These are phyloP conservation scores for Ophiodon elongatus DNA, from an alignment of 2,113 vertebrate genomes.

Conservation along the genomic window DNA sequence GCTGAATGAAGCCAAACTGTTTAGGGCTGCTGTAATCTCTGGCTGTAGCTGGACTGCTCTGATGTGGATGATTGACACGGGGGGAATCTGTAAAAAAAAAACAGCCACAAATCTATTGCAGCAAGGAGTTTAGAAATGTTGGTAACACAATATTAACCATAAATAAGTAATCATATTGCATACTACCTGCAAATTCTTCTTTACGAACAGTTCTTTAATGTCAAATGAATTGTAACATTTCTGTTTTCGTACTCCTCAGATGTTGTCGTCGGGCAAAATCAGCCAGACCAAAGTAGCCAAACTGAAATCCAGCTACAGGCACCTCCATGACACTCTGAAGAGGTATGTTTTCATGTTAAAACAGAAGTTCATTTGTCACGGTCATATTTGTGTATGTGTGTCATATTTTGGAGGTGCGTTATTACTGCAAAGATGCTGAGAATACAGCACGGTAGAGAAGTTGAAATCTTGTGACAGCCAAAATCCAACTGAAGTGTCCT, in stretches of 20 bases:
- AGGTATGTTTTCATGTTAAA: slow-evolving; percentile 81
- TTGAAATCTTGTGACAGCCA: slow-evolving; percentile 5
- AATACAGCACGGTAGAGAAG: not conserved
- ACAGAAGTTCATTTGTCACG: not conserved
- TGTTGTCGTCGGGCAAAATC: slow-evolving; percentile 88
- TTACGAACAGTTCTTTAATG: not conserved
- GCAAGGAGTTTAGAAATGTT: not conserved
- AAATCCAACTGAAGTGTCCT: slow-evolving; percentile 24
- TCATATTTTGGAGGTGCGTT: not conserved
- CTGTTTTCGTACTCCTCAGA: slow-evolving; percentile 74
- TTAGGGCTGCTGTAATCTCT: slow-evolving; percentile 1
- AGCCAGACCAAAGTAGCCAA: slow-evolving; percentile 82
- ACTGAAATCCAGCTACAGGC: slow-evolving; percentile 87
- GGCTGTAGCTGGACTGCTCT: not conserved
- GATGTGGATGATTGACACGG: slow-evolving; percentile 19
- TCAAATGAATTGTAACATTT: slow-evolving; percentile 5
- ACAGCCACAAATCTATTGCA: not conserved
- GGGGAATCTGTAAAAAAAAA: not conserved
- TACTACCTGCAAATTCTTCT: not conserved
- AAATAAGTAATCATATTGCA: not conserved
- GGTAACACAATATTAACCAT: not conserved
- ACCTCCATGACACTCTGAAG: slow-evolving; percentile 85
- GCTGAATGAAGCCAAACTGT: slow-evolving; percentile 3
- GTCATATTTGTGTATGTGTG: not conserved
- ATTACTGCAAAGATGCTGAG: slow-evolving; percentile 7